Evolutionary conservation across 92 coral and sea anemone genomes (phyloP).

Genomic region (Ricordea florida): DNA sequence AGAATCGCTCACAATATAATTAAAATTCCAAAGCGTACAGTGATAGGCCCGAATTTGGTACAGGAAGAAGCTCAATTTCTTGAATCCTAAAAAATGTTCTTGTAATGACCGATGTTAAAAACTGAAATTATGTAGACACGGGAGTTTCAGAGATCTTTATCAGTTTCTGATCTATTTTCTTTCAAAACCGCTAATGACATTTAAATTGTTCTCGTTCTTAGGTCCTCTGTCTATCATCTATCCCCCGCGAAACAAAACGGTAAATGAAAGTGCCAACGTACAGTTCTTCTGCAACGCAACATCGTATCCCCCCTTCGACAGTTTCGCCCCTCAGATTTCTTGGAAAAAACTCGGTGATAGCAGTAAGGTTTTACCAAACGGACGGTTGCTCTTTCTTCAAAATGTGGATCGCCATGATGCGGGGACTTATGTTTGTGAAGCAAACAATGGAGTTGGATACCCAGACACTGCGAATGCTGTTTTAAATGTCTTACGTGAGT

Average conservation of each 20-base stretch:
- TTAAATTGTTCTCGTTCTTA: neutral
- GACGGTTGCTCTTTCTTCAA: slow-evolving; percentile 27
- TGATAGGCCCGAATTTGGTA: no score
- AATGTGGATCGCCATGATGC: slow-evolving; percentile 35
- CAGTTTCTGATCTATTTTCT: neutral
- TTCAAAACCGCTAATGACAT: no score
- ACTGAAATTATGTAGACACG: neutral
- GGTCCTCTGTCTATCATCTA: slow-evolving; percentile 68
- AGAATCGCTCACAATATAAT: no score
- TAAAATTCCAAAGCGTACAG: no score
- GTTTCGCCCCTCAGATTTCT: neutral
- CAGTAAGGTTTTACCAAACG: slow-evolving; percentile 17
- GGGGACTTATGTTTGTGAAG: slow-evolving; percentile 68
- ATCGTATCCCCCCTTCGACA: slow-evolving; percentile 8
- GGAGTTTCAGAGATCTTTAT: neutral
- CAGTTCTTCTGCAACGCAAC: slow-evolving; percentile 73
- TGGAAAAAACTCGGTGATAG: slow-evolving; percentile 39
- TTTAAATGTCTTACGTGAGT: slow-evolving; percentile 53
- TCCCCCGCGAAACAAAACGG: slow-evolving; percentile 53
- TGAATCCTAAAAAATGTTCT: neutral
- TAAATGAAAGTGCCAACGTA: slow-evolving; percentile 39
- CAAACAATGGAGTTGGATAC: slow-evolving; percentile 64
- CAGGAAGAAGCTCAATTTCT: no score
- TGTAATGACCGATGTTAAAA: neutral
- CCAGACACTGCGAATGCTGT: slow-evolving; percentile 69